Evolutionary conservation across 2,888 invertebrate genomes (phyloP).

Genomic region (Leptinotarsa juncta): DNA sequence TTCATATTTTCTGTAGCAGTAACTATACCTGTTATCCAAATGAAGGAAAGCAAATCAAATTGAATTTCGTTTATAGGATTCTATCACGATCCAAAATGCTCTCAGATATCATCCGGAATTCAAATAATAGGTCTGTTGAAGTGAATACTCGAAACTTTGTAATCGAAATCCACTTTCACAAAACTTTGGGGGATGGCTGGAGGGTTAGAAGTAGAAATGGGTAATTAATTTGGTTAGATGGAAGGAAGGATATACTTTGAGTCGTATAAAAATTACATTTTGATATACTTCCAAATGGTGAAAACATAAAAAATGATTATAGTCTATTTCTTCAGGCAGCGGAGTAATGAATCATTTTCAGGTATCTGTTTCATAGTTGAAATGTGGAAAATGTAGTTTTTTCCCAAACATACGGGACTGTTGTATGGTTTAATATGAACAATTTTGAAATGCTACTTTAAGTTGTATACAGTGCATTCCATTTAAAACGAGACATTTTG

Average conservation of each 20-base stretch:
- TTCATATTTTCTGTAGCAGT: neutral
- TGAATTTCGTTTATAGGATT: neutral
- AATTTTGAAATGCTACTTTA: too few relatives aligned
- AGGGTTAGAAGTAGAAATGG: slow-evolving; percentile 1
- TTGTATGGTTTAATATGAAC: too few relatives aligned
- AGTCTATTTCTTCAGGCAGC: too few relatives aligned
- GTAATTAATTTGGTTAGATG: slow-evolving; percentile 1
- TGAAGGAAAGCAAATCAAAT: neutral
- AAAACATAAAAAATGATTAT: neutral
- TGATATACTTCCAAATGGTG: too few relatives aligned
- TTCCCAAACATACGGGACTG: too few relatives aligned
- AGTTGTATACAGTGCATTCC: too few relatives aligned
- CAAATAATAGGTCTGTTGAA: neutral
- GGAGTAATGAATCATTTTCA: too few relatives aligned
- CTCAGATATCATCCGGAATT: slow-evolving; percentile 13
- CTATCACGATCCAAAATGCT: neutral
- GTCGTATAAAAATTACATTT: neutral
- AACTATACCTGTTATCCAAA: neutral
- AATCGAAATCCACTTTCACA: slow-evolving; percentile 16
- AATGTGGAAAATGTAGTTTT: too few relatives aligned
- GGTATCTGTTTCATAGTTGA: too few relatives aligned
- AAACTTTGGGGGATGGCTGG: neutral
- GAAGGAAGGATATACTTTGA: neutral
- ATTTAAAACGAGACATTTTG: too few relatives aligned
- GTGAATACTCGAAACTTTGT: slow-evolving; percentile 17